Evolutionary conservation across 1,140 invertebrate genomes (phyloP).

Genomic region (Brachionus koreanus): DNA sequence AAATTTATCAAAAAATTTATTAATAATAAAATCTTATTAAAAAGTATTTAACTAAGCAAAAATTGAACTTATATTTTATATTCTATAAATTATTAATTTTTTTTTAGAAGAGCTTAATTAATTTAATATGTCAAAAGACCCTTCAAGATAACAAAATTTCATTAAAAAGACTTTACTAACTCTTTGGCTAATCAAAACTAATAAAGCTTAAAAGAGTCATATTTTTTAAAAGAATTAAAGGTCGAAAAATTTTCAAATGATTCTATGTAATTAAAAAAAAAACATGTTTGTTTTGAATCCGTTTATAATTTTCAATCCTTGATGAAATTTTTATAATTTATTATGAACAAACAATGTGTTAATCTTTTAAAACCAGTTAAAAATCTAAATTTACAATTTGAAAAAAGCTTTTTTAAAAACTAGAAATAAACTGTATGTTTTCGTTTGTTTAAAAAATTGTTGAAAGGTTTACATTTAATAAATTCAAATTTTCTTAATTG

Average conservation of each 20-base stretch:
- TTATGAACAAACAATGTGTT: not conserved
- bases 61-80: not conserved
- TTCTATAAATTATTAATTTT: not conserved
- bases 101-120: not conserved
- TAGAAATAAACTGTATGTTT: not conserved
- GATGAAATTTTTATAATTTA: not conserved
- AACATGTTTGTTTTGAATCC: not conserved
- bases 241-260: too few species aligned
- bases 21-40: not conserved
- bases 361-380: slow-evolving; percentile 3
- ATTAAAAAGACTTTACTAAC: not conserved
- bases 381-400: not conserved
- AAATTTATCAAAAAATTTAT: not conserved
- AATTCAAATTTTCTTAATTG: not conserved
- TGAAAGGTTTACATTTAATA: slow-evolving; percentile 26
- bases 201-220: not conserved
- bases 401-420: not conserved
- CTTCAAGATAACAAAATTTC: not conserved
- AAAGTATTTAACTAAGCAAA: not conserved
- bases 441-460: not conserved
- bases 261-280: not conserved
- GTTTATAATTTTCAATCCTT: not conserved
- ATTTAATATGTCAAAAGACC: not conserved
- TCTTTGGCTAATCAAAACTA: not conserved
- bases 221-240: too few species aligned